phyloP scores from a whole-genome alignment of 2,113 vertebrate species.

The Cololabis saira region DNA sequence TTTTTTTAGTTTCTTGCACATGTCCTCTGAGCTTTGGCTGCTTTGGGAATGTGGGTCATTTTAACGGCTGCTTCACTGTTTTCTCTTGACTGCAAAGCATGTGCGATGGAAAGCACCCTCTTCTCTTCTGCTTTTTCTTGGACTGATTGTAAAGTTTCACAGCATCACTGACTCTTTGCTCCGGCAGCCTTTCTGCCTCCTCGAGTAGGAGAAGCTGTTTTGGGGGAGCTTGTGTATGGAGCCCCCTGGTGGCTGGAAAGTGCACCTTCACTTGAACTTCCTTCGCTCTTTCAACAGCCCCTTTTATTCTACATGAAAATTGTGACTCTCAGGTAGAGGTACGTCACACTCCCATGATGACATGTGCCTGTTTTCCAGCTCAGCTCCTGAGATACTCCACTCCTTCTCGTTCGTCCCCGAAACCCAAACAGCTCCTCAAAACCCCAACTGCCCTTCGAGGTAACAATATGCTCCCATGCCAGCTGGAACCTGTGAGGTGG shows the following conservation, averaged over 20 bases:
- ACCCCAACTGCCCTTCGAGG: constrained; percentile 93
- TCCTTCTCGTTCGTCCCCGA: constrained; percentile 92
- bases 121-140: constrained; percentile 20
- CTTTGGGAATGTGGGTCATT: constrained; percentile 31
- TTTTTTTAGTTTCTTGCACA: too few species aligned
- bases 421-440: constrained; percentile 96
- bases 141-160: constrained; percentile 13
- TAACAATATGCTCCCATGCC: constrained; percentile 77
- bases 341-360: constrained; percentile 36
- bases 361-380: constrained; percentile 92
- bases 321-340: constrained; percentile 26
- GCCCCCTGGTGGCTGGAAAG: constrained; percentile 60
- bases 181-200: constrained; percentile 15
- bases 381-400: constrained; percentile 89
- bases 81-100: constrained; percentile 50
- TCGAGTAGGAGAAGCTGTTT: constrained; percentile 13
- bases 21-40: constrained; percentile 35
- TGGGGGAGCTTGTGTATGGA: constrained; percentile 15
- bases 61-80: not conserved
- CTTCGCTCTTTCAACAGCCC: not conserved
- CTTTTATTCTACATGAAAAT: constrained; percentile 1
- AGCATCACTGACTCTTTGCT: constrained; percentile 3
- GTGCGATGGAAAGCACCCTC: constrained; percentile 26
- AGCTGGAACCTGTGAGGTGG: constrained; percentile 32
- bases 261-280: constrained; percentile 9